These are phyloP conservation scores for Osedax frankpressi DNA, from an alignment of 2,888 invertebrate genomes.

Conservation along the genomic window DNA sequence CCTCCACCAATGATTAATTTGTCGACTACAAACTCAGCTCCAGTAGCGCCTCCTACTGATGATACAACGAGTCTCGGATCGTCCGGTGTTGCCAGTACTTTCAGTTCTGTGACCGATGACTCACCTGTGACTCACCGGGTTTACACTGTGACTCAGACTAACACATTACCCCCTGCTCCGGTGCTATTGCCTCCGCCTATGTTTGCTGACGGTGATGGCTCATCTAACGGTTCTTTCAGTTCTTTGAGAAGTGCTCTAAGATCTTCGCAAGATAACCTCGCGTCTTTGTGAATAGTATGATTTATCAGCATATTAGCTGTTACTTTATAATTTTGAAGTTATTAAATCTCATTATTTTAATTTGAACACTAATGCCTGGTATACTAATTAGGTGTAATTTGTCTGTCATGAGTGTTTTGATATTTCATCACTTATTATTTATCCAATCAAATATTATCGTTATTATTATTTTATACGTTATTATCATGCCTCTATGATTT, in stretches of 20 bases:
- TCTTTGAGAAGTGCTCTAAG: neutral
- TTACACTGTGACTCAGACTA: neutral
- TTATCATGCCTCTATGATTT: too few relatives aligned
- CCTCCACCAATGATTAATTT: neutral
- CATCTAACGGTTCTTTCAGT: neutral
- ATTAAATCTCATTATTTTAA: too few relatives aligned
- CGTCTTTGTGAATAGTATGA: neutral
- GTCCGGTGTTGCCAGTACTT: neutral
- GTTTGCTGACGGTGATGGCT: neutral
- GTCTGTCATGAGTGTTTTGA: too few relatives aligned
- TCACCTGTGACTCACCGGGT: neutral
- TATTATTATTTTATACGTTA: too few relatives aligned
- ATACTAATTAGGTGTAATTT: too few relatives aligned
- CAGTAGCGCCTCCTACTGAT: too few relatives aligned
- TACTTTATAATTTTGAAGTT: too few relatives aligned
- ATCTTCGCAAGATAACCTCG: neutral
- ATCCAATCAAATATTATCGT: too few relatives aligned
- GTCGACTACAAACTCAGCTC: too few relatives aligned
- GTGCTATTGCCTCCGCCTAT: neutral
- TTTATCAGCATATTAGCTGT: too few relatives aligned
- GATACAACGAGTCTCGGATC: neutral
- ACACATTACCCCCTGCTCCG: neutral
- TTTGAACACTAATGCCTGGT: too few relatives aligned
- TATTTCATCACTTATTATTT: too few relatives aligned
- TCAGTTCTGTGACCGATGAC: neutral